Evolutionary conservation across 2,797 vertebrate species (phyloP), one percentile per base, ranked within the genome.

Genomic region (Huso huso): DNA sequence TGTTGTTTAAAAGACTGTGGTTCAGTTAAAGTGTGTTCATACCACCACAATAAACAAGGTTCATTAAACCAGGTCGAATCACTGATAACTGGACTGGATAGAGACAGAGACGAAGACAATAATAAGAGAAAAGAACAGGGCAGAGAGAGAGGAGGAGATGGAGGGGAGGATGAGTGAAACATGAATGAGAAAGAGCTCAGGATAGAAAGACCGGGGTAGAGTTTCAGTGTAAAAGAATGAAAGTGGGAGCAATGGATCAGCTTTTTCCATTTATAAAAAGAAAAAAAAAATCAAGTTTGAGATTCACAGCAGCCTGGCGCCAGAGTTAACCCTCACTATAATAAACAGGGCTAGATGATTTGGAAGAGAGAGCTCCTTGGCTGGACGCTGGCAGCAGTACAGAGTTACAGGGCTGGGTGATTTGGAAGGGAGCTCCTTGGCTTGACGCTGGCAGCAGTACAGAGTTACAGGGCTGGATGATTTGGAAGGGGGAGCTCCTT

Each of bases 401-500:
- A 18, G 18, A 18, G 18, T 18, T 18, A 18, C 18, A 18, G 18
- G 18, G 18, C 18, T 18, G 18, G 18, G 2, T 18, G 18, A 18
- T 18, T 18, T 18, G 2, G 18, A 18, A 18, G 15, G 1, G 15
- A 18, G 75, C 79, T 80, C 70, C 69, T 83, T 84, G 82, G 82
- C 80, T 18, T 78, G 74, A 74, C 72, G 59, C 67, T 10, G 73
- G 74, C 67, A 66, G 64, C 69, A 10, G 63, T 64, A 65, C 66
- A 87, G 82, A 85, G 86, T 81, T 84, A 71, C 78, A 86, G 77
- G 78, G 83, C 15, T 18, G 15, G 87, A 87, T 85, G 15, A 18
- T 18, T 18, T 18, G 15, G 15, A 18, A 18, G 15, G 82, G 83
- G 81, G 71, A 76, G 75, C 79, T 80, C 70, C 69, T 83, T 84